Conservation (phyloP, 2,113 vertebrate genomes). For the Ranitomeya variabilis region DNA sequence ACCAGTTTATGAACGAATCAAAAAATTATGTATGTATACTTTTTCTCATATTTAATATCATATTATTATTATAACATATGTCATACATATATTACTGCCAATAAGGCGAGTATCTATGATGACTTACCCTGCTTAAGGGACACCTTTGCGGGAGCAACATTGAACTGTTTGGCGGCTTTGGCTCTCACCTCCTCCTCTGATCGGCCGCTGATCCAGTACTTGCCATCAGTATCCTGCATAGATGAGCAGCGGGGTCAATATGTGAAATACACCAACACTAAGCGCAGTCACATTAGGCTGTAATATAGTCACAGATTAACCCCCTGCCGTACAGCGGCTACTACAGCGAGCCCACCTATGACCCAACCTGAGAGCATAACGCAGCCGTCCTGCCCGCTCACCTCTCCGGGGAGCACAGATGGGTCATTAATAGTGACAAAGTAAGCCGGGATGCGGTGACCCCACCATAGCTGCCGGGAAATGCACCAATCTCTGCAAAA, state of each 20-base stretch:
- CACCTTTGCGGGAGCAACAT: slow-evolving; percentile 79
- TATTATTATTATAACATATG: too few relatives aligned
- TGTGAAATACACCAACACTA: too few relatives aligned
- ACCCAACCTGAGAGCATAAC: not conserved
- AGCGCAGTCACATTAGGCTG: too few relatives aligned
- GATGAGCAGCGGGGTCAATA: not conserved
- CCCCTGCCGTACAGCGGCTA: too few relatives aligned
- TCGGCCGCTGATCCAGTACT: slow-evolving; percentile 88
- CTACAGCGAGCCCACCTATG: too few relatives aligned
- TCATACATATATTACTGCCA: too few relatives aligned
- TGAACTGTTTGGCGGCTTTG: slow-evolving; percentile 82
- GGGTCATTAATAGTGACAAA: slow-evolving; percentile 80
- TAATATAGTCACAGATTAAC: too few relatives aligned
- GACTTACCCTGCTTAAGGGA: slow-evolving; percentile 81
- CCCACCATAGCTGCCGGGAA: slow-evolving; percentile 93
- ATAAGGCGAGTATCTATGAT: too few relatives aligned
- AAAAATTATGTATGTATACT: too few relatives aligned
- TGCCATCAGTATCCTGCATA: slow-evolving; percentile 80
- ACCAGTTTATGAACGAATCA: not conserved
- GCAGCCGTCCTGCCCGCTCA: slow-evolving; percentile 57
- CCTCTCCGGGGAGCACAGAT: slow-evolving; percentile 80
- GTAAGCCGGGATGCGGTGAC: slow-evolving; percentile 88
- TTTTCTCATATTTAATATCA: too few relatives aligned
- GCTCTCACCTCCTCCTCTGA: slow-evolving; percentile 76
- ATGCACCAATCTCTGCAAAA: slow-evolving; percentile 85